phyloP scores from a whole-genome alignment of 1,140 invertebrate species.

The Psix sp. region DNA sequence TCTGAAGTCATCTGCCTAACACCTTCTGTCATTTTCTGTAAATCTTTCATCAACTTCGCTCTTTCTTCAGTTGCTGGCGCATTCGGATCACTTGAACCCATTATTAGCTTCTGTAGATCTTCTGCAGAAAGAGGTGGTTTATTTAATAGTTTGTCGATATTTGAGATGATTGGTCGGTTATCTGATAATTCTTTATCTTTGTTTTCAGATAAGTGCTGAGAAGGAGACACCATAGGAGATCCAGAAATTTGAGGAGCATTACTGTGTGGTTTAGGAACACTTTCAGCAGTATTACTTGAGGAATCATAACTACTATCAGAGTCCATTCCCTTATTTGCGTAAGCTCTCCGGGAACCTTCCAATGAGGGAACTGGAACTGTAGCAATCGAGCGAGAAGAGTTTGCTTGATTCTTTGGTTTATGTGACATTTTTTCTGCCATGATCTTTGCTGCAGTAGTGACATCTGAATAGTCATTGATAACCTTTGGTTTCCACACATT shows the following conservation, averaged over 20 bases:
- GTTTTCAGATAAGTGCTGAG: not conserved
- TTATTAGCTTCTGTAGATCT: slow-evolving; percentile 31
- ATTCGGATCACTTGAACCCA: slow-evolving; percentile 8
- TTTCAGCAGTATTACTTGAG: not conserved
- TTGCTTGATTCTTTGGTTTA: slow-evolving; percentile 5
- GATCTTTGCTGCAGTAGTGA: slow-evolving; percentile 27
- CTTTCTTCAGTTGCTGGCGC: slow-evolving; percentile 4
- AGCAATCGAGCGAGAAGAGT: slow-evolving; percentile 53
- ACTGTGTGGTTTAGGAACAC: not conserved
- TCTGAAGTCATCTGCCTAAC: slow-evolving; percentile 13
- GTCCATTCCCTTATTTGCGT: slow-evolving; percentile 14
- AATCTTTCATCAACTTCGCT: slow-evolving; percentile 15
- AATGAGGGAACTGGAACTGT: slow-evolving; percentile 62
- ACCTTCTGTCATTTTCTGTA: slow-evolving; percentile 26
- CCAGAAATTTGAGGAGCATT: not conserved
- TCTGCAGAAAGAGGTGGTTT: slow-evolving; percentile 41
- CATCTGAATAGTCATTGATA: slow-evolving; percentile 37
- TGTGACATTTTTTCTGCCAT: slow-evolving; percentile 39
- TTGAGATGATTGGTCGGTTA: slow-evolving; percentile 1
- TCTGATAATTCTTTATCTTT: slow-evolving; percentile 10
- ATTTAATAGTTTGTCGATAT: slow-evolving; percentile 23
- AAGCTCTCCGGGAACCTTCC: slow-evolving; percentile 58
- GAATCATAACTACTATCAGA: slow-evolving; percentile 18
- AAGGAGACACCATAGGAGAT: slow-evolving; percentile 7
- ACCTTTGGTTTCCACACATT: slow-evolving; percentile 41